Conservation (phyloP, 2,113 vertebrate genomes). For the Myocastor coypus region DNA sequence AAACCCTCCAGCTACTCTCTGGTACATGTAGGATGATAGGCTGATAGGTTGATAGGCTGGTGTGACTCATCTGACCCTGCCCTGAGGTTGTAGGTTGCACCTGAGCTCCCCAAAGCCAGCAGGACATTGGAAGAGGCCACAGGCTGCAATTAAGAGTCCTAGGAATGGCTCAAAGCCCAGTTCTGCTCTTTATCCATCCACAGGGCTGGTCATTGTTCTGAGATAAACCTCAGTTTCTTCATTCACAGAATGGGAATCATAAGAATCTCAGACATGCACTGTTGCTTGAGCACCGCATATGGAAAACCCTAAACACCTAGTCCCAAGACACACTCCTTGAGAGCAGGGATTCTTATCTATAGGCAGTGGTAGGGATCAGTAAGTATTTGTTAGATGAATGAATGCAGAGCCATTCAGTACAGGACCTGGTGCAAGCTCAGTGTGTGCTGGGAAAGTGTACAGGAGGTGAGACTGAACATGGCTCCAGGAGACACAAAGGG, state of each 20-base stretch:
- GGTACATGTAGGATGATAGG: background rate
- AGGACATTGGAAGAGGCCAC: background rate
- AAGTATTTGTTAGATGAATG: conserved; percentile 7
- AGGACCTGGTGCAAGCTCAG: background rate
- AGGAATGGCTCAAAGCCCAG: background rate
- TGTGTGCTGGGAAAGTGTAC: background rate
- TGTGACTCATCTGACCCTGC: background rate
- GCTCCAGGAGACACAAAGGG: background rate
- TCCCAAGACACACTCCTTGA: background rate
- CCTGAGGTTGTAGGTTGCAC: background rate
- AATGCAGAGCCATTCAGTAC: background rate
- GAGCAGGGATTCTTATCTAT: background rate
- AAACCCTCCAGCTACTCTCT: background rate
- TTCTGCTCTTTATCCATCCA: background rate
- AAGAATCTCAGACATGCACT: background rate
- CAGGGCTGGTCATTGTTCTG: background rate
- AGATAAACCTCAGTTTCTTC: conserved; percentile 29
- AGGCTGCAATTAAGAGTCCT: background rate
- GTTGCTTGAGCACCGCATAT: background rate
- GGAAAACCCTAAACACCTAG: background rate
- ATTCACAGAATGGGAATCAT: background rate
- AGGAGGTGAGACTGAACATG: background rate
- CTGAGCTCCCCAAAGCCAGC: background rate
- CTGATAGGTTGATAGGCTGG: background rate
- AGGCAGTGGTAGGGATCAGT: background rate